These are phyloP conservation scores for Invenusta paracnida DNA, from an alignment of 2,888 invertebrate genomes.

Conservation along the genomic window DNA sequence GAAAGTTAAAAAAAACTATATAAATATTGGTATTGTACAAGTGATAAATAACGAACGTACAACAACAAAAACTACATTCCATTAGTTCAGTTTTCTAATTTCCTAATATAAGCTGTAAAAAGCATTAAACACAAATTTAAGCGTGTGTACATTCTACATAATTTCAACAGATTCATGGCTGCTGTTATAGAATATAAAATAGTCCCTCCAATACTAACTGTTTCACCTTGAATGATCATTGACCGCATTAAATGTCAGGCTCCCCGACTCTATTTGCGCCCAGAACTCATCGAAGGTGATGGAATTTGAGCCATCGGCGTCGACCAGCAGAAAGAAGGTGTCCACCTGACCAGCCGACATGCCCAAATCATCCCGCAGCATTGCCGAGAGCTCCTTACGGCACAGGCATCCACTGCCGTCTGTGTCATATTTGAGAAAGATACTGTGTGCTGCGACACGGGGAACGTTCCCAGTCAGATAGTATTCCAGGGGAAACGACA, in stretches of 20 bases:
- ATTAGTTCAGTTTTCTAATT: too few species aligned
- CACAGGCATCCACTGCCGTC: neutral
- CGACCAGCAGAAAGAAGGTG: neutral
- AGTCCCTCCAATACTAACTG: too few species aligned
- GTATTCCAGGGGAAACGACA: neutral
- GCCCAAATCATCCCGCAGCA: neutral
- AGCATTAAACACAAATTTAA: too few species aligned
- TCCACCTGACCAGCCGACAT: neutral
- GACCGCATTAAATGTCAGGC: neutral
- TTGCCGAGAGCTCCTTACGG: neutral
- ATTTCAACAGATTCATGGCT: too few species aligned
- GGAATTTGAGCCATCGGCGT: neutral
- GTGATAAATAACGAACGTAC: too few species aligned
- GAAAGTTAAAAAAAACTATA: too few species aligned
- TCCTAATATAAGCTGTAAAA: too few species aligned
- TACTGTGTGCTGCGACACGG: neutral
- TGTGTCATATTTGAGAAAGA: neutral
- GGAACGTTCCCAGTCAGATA: neutral
- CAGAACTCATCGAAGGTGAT: neutral
- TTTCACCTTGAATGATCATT: neutral
- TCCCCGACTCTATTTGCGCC: neutral
- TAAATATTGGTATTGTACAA: too few species aligned
- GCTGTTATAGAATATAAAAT: too few species aligned
- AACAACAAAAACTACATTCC: too few species aligned
- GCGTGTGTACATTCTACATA: too few species aligned